phyloP scores from a whole-genome alignment of 2,888 invertebrate genomes.

The Timema podura region DNA sequence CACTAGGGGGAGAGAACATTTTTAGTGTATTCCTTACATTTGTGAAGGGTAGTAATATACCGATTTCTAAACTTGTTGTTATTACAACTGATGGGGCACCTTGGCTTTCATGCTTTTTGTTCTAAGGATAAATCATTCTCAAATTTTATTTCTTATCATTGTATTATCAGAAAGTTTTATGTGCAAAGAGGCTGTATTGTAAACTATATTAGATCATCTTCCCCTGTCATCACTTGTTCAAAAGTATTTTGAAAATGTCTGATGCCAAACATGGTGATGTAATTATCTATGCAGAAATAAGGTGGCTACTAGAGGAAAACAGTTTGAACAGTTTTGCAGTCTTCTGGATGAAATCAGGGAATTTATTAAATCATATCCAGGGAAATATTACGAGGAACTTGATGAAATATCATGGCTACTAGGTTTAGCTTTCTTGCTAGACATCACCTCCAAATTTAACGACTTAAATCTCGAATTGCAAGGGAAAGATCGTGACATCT shows the following conservation, averaged over 20 bases:
- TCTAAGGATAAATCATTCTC: no score
- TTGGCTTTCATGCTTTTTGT: no score
- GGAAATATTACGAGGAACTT: not conserved
- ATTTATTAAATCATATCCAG: not conserved
- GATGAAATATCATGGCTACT: not conserved
- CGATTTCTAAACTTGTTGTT: not conserved
- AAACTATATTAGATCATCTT: no score
- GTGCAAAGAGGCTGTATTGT: no score
- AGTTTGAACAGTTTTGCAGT: not conserved
- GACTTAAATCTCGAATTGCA: no score
- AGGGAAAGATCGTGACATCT: not conserved
- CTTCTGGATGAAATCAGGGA: not conserved
- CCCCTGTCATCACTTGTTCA: not conserved
- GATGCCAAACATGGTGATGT: no score
- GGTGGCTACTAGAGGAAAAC: not conserved
- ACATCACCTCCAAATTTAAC: no score
- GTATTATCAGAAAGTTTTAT: no score
- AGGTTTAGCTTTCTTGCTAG: no score
- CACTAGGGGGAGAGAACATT: not conserved
- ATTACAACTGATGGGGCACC: not conserved
- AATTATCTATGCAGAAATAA: not conserved
- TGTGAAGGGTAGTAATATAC: not conserved
- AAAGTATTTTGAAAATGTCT: not conserved
- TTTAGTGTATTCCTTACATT: constrained; percentile 7
- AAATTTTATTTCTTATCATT: no score